Base-by-base conservation (phyloP, 2,113 vertebrate genomes). In the Zingel zingel region DNA sequence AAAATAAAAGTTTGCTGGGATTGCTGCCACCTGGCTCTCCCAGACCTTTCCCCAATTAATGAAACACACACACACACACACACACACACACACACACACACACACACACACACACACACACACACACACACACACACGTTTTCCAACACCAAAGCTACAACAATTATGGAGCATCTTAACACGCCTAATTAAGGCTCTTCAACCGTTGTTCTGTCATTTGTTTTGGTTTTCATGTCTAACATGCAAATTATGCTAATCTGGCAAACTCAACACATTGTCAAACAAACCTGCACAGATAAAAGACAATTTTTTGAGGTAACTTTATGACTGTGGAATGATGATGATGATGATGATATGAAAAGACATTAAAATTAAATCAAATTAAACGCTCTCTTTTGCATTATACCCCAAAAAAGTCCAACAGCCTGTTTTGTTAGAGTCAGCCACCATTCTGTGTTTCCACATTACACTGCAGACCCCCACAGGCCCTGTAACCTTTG, bases 201-300 rank as follows among this genome's bases (percentile, higher is more conserved):
- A 76, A 36, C 57, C 66, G 67, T 85, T 85, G 70, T 81, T 84
- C 53, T 70, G 77, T 88, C 77, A 79, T 16, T 76, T 90, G 90
- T 80, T 86, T 84, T 81, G 53, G 68, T 86, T 90, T 91, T 90
- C 82, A 84, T 85, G 51, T 90, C 78, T 65, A 81, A 57, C 70
- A 71, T 79, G 86, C 59, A 90, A 87, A 93, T 94, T 67, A 89
- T 82, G 83, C 63, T 87, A 92, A 92, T 91, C 58, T 62, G n/a
- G 21, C 53, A 82, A 92, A 92, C 93, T 86, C 89, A 89, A 90
- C 69, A 88, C 6, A 74, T 67, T 76, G 53, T 87, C 70, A 91
- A 85, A 91, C 73, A 83, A 81, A 89, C 62, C 43, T 82, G 75
- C 58, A 50, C 59, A 77, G 67, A 89, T 82, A 39, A 72, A 63